These are phyloP conservation scores for Oryzias woworae DNA, from an alignment of 2,113 vertebrate genomes.

Conservation along the genomic window DNA sequence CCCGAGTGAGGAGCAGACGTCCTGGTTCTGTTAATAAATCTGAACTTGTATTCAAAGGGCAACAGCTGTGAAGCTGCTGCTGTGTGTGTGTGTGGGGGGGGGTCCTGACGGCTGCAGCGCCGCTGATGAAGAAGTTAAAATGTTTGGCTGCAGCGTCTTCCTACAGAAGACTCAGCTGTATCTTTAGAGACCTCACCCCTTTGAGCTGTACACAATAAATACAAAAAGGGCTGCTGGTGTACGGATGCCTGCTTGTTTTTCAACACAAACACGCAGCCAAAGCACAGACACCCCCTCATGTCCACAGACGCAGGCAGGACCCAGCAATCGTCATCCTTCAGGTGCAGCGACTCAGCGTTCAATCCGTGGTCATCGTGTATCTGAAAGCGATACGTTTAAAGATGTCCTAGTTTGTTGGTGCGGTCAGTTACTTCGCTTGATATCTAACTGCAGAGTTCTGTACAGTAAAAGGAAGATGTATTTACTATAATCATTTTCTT, in stretches of 20 bases:
- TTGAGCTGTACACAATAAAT: conserved; percentile 68
- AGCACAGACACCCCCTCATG: conserved; percentile 30
- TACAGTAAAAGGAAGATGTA: too few relatives aligned
- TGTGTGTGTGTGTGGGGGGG: too few relatives aligned
- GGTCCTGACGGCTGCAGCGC: too few relatives aligned
- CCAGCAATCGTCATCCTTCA: conserved; percentile 44
- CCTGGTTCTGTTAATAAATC: too few relatives aligned
- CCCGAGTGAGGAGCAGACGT: background rate
- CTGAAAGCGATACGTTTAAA: conserved; percentile 28
- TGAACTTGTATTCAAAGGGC: too few relatives aligned
- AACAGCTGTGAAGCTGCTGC: too few relatives aligned
- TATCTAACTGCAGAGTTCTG: too few relatives aligned
- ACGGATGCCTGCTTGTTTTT: conserved; percentile 52
- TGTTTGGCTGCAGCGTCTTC: background rate
- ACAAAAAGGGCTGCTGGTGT: conserved; percentile 72
- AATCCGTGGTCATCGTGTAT: conserved; percentile 39
- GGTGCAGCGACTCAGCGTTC: conserved; percentile 26
- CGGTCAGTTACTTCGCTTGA: too few relatives aligned
- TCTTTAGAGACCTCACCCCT: conserved; percentile 3
- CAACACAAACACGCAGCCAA: conserved; percentile 43
- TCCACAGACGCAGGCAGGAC: conserved; percentile 43
- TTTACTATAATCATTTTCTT: too few relatives aligned
- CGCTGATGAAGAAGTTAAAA: too few relatives aligned
- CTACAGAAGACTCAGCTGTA: background rate
- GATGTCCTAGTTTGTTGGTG: too few relatives aligned